Base-by-base conservation (phyloP, 1,140 invertebrate genomes). In the Drosophila sproati region DNA sequence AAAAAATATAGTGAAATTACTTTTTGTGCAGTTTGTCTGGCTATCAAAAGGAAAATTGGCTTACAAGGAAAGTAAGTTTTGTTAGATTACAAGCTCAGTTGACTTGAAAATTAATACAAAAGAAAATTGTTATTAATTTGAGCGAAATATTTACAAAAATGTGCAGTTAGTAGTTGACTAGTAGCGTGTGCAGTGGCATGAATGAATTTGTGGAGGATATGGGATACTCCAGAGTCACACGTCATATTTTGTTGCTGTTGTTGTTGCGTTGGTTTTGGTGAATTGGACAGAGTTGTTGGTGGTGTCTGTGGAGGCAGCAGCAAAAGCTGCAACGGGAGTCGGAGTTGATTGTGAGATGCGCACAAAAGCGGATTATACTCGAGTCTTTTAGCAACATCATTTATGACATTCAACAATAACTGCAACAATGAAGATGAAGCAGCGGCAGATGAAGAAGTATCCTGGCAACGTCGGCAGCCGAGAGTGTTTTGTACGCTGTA, bases 381-480 rank as follows among this genome's bases (percentile, higher is more conserved):
- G 79, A 83, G 76, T 87, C 77, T 88, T 68, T 89, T 86, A 83
- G 80, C 85, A 80, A 78, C 80, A 87, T 89, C 85, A 89, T 87
- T 87, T 87, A 87, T 87, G 83, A 83, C 83, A 83, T 83, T 71
- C 80, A 87, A 89, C 80, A 88, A 89, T 89, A 87, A 82, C 72
- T 69, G 52, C 41, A 52, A 63, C 20, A 59, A 56, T 63, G 56
- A 67, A 52, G 10, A n/a, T 45, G 7, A 2, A 41, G 34, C 10
- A 6, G 31, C 41, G 37, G 37, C 41, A 56, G 43, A 20, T 20
- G 20, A 50, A 57, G 39, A 35, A 43, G 39, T 35, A 61, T 50
- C 63, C 43, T 41, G 59, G 52, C 69, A 39, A 55, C 34, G 41
- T 63, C 3, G 59, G 8, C 37, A 51, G 37, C 56, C 29, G 8